Percentiles rank a stretch among this genome's conserved stretches.
Evolutionary conservation across 2,888 invertebrate species (phyloP).

Genomic region (Caenorhabditis japonica): DNA sequence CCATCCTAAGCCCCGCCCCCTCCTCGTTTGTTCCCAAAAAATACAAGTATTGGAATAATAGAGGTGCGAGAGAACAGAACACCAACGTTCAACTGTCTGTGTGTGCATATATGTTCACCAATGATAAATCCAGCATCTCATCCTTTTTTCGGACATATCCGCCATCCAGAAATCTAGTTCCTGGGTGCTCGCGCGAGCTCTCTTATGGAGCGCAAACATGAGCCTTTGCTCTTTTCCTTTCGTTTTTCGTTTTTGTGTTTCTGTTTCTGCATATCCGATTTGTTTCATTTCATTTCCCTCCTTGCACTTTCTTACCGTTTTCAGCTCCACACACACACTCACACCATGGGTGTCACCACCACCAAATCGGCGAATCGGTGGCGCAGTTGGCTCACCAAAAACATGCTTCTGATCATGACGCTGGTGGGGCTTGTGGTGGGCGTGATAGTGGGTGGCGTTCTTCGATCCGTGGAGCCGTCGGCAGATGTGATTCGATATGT

Average conservation of each 20-base stretch:
- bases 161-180: slow-evolving; percentile 12
- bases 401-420: slow-evolving; percentile 58
- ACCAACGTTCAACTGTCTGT: too few relatives aligned
- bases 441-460: slow-evolving; percentile 51
- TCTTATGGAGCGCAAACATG: slow-evolving; percentile 7
- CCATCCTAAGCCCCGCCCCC: slow-evolving; percentile 4
- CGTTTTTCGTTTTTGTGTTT: neutral
- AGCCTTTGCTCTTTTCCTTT: slow-evolving; percentile 10
- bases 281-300: neutral
- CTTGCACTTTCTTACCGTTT: neutral
- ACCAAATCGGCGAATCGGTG: slow-evolving; percentile 18
- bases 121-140: too few relatives aligned
- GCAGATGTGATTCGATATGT: slow-evolving; percentile 78
- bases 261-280: too few relatives aligned
- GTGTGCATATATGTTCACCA: too few relatives aligned
- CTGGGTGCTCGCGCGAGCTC: slow-evolving; percentile 13
- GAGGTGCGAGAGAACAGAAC: too few relatives aligned
- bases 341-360: slow-evolving; percentile 27
- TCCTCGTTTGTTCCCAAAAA: neutral
- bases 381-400: slow-evolving; percentile 51
- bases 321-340: too few relatives aligned
- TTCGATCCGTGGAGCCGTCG: slow-evolving; percentile 52
- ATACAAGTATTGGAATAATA: too few relatives aligned
- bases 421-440: slow-evolving; percentile 58
- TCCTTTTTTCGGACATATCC: slow-evolving; percentile 3